These are phyloP conservation scores for Drosophila pandora DNA, from an alignment of 1,140 invertebrate species.

Conservation along the genomic window DNA sequence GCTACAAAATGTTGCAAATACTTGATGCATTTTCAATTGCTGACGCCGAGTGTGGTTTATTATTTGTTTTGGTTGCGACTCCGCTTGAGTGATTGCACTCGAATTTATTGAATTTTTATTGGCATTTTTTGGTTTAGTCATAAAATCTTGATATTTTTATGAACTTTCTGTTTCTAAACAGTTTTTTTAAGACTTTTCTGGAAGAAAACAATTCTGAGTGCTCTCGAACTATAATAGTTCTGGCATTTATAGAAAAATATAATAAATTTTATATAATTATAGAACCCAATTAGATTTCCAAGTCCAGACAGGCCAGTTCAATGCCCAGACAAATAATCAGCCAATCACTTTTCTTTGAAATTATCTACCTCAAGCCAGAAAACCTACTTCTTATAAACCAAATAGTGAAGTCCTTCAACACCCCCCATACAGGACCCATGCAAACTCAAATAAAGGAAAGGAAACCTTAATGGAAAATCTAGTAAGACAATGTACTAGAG, in stretches of 20 bases:
- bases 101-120: conserved; percentile 27
- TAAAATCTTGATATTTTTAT: conserved; percentile 15
- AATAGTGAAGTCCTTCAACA: neutral
- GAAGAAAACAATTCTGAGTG: too few relatives aligned
- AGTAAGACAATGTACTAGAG: conserved; percentile 5
- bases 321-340: conserved; percentile 44
- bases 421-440: neutral
- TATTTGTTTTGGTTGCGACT: conserved; percentile 49
- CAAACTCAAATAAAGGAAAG: conserved; percentile 11
- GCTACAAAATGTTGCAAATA: conserved; percentile 44
- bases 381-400: neutral
- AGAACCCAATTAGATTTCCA: conserved; percentile 2
- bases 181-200: neutral
- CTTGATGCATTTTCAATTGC: conserved; percentile 51
- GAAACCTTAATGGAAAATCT: neutral
- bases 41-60: conserved; percentile 3
- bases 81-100: conserved; percentile 5
- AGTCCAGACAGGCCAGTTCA: conserved; percentile 23
- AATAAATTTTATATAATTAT: conserved; percentile 2
- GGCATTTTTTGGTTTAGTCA: neutral
- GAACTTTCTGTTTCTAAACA: neutral
- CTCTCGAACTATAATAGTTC: neutral
- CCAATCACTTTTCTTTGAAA: conserved; percentile 35
- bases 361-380: conserved; percentile 11
- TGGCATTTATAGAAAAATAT: conserved; percentile 3